phyloP scores from a whole-genome alignment of 2,797 vertebrate species.

The Cryptoprocta ferox region DNA sequence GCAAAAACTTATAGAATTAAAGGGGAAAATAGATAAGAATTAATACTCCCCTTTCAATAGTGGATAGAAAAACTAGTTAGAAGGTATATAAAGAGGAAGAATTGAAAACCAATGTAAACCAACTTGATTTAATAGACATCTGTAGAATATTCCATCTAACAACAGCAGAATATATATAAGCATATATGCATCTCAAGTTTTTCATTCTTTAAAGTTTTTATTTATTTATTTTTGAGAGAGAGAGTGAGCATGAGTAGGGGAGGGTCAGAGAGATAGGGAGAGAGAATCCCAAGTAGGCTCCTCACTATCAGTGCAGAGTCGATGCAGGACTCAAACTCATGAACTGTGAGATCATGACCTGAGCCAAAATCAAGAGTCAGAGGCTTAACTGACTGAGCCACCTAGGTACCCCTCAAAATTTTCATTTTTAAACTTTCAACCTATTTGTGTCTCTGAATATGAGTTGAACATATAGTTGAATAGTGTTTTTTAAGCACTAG shows the following conservation, averaged over 20 bases:
- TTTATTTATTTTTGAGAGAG: too few relatives aligned
- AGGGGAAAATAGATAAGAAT: not conserved
- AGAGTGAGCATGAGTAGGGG: too few relatives aligned
- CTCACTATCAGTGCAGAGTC: too few relatives aligned
- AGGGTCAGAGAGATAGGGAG: too few relatives aligned
- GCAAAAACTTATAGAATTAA: not conserved
- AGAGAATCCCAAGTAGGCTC: too few relatives aligned
- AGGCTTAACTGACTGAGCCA: too few relatives aligned
- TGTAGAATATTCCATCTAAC: not conserved
- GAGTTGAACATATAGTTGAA: not conserved
- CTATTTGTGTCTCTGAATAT: not conserved
- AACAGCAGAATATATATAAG: not conserved
- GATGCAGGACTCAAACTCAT: too few relatives aligned
- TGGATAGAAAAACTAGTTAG: not conserved
- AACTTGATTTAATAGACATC: not conserved
- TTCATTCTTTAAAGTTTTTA: not conserved
- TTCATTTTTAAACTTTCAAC: not conserved
- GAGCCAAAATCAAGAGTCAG: too few relatives aligned
- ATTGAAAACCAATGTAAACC: not conserved
- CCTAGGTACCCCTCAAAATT: too few relatives aligned
- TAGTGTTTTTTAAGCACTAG: not conserved
- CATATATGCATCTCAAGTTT: not conserved
- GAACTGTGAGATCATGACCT: too few relatives aligned
- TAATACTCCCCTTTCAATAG: not conserved
- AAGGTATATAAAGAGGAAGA: not conserved